Base-by-base conservation (phyloP, 2,797 vertebrate genomes). In the Limnodromus scolopaceus region DNA sequence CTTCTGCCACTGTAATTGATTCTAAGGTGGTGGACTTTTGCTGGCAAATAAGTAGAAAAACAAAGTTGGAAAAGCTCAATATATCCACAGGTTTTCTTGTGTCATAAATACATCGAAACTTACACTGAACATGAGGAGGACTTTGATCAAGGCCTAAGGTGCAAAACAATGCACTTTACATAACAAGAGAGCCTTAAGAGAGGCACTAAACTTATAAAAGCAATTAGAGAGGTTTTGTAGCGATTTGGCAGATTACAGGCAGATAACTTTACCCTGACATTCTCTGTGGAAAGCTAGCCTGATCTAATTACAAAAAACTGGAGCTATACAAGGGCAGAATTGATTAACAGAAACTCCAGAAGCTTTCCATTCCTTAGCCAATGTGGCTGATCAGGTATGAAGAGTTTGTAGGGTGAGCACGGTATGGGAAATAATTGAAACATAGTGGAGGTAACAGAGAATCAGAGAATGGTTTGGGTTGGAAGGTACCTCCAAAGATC, bases 201-300 rank as follows among this genome's bases (percentile, higher is more conserved):
- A 69, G 65, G 23, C 39, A 53, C 63, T 68, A 45, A 82, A 82
- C n/a, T 91, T 87, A 25, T 4, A 84, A 87, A 93, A 82, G 57
- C 77, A 87, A 4, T 83, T 90, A 66, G 84, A 77, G 64, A 43
- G 16, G 11, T 63, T 94, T 92, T 92, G 45, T 77, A 74, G 77
- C 77, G 70, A 88, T 92, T 94, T 95, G 80, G 16, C 85, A 90
- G 76, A 86, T 89, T 76, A 66, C 32, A 54, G 53, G 53, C 87
- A 66, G 85, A 70, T 85, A 90, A 53, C 66, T 63, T 93, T 69
- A 61, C 64, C 49, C 16, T 61, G 57, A 8, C 51, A 13, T 87
- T 89, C 81, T 89, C 70, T 83, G 55, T 41, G 55, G 38, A 77
- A 90, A 90, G 58, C 70, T 66, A 79, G 25, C 77, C 87, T 80